phyloP scores from a whole-genome alignment of 2,113 vertebrate genomes.

The Otocyon megalotis region DNA sequence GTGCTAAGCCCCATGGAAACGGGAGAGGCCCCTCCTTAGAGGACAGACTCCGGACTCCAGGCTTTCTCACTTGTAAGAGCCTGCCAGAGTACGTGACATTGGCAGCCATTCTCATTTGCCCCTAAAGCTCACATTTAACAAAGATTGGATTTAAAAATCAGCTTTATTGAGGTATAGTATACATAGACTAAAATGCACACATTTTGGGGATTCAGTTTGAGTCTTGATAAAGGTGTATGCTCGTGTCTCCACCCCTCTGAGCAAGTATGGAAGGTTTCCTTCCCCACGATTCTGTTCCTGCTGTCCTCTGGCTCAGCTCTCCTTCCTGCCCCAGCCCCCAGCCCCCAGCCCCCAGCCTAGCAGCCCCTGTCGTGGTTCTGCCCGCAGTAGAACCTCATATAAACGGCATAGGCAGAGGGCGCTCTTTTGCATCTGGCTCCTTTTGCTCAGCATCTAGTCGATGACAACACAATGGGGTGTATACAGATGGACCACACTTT shows the following conservation, averaged over 20 bases:
- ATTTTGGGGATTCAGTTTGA: not conserved
- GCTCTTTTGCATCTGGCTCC: too few relatives aligned
- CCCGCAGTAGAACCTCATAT: not conserved
- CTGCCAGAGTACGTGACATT: not conserved
- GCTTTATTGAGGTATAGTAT: not conserved
- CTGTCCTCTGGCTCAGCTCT: too few relatives aligned
- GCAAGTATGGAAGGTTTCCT: too few relatives aligned
- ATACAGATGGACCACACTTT: not conserved
- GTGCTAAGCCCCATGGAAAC: too few relatives aligned
- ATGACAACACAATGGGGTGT: not conserved
- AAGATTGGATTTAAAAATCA: not conserved
- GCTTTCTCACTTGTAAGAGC: accelerated
- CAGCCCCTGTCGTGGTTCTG: too few relatives aligned
- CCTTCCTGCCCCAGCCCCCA: not conserved
- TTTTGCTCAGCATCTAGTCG: not conserved
- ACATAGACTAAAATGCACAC: too few relatives aligned
- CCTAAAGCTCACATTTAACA: not conserved
- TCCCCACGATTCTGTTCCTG: not conserved
- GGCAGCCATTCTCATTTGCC: not conserved
- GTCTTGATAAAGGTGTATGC: not conserved
- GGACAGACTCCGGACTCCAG: not conserved
- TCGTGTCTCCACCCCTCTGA: not conserved
- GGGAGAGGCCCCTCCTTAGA: not conserved
- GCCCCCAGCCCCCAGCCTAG: not conserved
- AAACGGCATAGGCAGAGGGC: not conserved